Evolutionary conservation across 2,797 vertebrate species (phyloP).

Genomic region (Dendrocincla fuliginosa): DNA sequence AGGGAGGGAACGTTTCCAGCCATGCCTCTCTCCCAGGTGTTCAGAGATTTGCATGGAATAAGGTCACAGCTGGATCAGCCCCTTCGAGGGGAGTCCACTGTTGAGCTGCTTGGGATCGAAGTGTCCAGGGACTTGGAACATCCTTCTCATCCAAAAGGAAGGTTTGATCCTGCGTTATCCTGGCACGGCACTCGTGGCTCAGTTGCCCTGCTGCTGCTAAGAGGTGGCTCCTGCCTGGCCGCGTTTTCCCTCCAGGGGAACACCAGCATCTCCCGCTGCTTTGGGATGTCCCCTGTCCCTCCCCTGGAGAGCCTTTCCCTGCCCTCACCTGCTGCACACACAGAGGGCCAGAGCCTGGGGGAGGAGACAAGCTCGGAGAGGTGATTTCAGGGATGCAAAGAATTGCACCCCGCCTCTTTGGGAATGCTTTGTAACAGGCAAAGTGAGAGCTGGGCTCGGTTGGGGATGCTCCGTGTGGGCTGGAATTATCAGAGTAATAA

Average conservation of each 20-base stretch:
- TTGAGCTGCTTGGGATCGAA: background rate
- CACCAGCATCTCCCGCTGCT: background rate
- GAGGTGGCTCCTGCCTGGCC: background rate
- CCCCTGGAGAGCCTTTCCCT: background rate
- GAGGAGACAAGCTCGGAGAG: background rate
- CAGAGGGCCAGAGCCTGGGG: background rate
- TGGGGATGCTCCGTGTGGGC: background rate
- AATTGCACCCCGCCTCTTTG: background rate
- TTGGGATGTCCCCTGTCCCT: background rate
- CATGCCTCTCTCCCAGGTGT: background rate
- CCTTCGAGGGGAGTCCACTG: fast-evolving
- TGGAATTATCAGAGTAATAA: background rate
- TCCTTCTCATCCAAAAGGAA: background rate
- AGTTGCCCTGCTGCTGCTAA: background rate
- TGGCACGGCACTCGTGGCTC: background rate
- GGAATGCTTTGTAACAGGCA: background rate
- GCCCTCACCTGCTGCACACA: fast-evolving
- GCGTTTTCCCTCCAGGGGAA: background rate
- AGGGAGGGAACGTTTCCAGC: background rate
- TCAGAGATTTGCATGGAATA: fast-evolving
- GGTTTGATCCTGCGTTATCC: background rate
- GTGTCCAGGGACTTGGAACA: background rate
- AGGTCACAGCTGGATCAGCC: background rate
- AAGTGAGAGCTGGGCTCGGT: background rate
- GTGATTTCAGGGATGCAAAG: background rate